Evolutionary conservation across 2,888 invertebrate species (phyloP).

Genomic region (Eupeodes luniger): DNA sequence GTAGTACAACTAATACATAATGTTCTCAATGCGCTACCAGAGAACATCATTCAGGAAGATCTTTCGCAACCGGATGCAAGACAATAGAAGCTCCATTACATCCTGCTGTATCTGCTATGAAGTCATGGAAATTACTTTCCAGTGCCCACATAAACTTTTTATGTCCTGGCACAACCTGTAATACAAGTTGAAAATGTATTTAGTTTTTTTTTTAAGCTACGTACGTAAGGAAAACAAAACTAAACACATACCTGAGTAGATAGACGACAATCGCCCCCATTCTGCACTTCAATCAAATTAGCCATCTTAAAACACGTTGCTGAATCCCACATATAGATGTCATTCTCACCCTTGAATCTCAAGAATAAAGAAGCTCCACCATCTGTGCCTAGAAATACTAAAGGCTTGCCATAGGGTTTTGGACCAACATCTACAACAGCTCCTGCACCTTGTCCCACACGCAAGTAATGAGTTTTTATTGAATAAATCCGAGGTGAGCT

Average conservation of each 20-base stretch:
- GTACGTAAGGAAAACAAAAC: neutral
- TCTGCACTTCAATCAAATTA: constrained; percentile 86
- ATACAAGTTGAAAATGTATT: constrained; percentile 1
- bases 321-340: constrained; percentile 88
- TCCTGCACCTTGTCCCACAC: constrained; percentile 85
- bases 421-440: constrained; percentile 86
- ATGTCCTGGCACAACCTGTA: constrained; percentile 85
- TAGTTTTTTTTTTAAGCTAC: neutral
- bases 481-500: constrained; percentile 86
- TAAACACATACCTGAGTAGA: constrained; percentile 85
- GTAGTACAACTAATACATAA: constrained; percentile 24
- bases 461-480: constrained; percentile 85
- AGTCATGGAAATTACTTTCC: constrained; percentile 89
- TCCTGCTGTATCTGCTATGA: constrained; percentile 86
- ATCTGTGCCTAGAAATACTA: constrained; percentile 87
- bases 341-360: constrained; percentile 87
- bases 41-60: constrained; percentile 80
- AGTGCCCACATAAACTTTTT: constrained; percentile 87
- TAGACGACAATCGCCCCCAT: constrained; percentile 86
- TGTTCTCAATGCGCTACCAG: constrained; percentile 3
- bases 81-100: constrained; percentile 87
- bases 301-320: constrained; percentile 86
- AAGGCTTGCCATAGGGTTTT: constrained; percentile 85
- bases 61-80: constrained; percentile 86
- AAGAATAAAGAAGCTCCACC: constrained; percentile 87